Base-by-base conservation (phyloP, 2,113 vertebrate species). In the Lethenteron camtschaticum region DNA sequence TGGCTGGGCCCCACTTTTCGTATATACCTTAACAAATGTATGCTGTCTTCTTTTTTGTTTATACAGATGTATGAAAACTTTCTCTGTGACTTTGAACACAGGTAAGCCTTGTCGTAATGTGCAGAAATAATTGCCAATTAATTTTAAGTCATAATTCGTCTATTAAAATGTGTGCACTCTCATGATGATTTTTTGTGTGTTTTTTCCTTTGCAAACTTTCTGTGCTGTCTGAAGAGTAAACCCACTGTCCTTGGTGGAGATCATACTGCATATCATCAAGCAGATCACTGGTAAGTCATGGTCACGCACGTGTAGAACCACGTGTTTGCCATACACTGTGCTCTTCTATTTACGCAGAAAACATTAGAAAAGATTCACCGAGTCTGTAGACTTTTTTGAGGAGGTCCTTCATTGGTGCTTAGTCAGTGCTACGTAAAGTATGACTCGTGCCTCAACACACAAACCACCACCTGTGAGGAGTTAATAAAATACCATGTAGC, bases 51-150 rank as follows among this genome's bases (percentile, higher is more conserved):
- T 73, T 71, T 9, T 57, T n/a, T 71, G 71, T 56, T 73, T 75
- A 18, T 71, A 1, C 82, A 99, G 90, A 85, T 99, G 10, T 96
- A 96, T 4, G 94, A 99, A 73, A 99, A 96, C 74, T 99, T 99
- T 79, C 81, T 99, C 79, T 83, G 86, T 59, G 94, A 99, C 72
- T 99, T 99, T 70, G 94, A 99, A 75, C 94, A 99, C 86, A 87
- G 94, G 94, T 99, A 79, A 82, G 75, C 55, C 57, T 66, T 24
- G n/a, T n/a, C 59, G n/a, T 66, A 16, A 16, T 9, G n/a, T 66
- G n/a, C 24, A 8, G 2, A 24, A 66, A 16, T 66, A 16, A 66
- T 66, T 66, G 9, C 20, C 9, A 8, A 16, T 66, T 66, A 20
- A 66, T 66, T 10, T 66, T 2, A 66, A n/a, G 63, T 66, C 63